These are phyloP conservation scores for Brachycybe producta DNA, from an alignment of 2,888 invertebrate species.

Conservation along the genomic window DNA sequence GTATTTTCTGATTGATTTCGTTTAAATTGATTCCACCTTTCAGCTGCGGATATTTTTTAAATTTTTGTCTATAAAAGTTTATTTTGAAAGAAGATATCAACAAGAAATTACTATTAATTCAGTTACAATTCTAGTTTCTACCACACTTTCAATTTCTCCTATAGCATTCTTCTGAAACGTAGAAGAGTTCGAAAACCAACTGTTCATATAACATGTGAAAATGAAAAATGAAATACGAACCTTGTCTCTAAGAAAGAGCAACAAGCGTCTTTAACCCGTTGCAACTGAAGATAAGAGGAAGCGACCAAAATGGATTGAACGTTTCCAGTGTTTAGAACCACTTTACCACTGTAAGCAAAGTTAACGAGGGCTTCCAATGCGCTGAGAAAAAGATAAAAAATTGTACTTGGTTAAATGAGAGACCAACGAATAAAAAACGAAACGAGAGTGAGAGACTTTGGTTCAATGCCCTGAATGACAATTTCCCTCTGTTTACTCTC, in stretches of 20 bases:
- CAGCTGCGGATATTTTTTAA: too few species aligned
- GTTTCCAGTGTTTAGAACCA: constrained; percentile 61
- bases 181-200: too few species aligned
- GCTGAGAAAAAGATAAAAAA: constrained; percentile 37
- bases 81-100: too few species aligned
- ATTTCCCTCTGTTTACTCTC: constrained; percentile 70
- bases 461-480: constrained; percentile 65
- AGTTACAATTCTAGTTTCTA: too few species aligned
- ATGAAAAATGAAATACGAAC: constrained; percentile 30
- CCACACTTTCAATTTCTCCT: too few species aligned
- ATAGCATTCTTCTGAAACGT: too few species aligned
- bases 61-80: too few species aligned
- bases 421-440: background rate
- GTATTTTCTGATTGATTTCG: too few species aligned
- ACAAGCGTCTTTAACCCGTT: constrained; percentile 67
- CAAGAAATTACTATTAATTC: too few species aligned
- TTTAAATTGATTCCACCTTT: too few species aligned
- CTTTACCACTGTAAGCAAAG: constrained; percentile 65
- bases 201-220: constrained; percentile 9
- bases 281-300: constrained; percentile 65
- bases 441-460: constrained; percentile 39
- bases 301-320: constrained; percentile 75
- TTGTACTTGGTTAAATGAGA: background rate
- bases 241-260: constrained; percentile 63
- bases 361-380: constrained; percentile 69